These are phyloP conservation scores for Platyscapa corneri DNA, from an alignment of 1,140 invertebrate genomes.

Conservation along the genomic window DNA sequence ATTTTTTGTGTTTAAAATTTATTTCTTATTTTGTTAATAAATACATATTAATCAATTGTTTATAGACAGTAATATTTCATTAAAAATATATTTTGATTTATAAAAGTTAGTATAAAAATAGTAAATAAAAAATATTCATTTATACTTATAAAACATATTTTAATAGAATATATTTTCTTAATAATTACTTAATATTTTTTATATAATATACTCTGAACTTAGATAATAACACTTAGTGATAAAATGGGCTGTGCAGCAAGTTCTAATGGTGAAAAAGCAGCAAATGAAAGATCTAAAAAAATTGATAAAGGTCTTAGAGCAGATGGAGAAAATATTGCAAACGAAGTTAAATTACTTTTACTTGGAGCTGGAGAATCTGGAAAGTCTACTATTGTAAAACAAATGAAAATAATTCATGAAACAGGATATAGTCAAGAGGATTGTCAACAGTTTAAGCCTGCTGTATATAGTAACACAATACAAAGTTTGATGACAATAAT, in stretches of 20 bases:
- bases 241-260: constrained; percentile 88
- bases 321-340: constrained; percentile 88
- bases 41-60: too few relatives aligned
- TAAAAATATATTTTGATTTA: too few relatives aligned
- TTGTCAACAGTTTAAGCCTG: constrained; percentile 93
- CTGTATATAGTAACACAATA: constrained; percentile 94
- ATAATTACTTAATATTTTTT: too few relatives aligned
- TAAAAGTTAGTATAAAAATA: too few relatives aligned
- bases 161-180: background rate
- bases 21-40: too few relatives aligned
- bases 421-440: constrained; percentile 95
- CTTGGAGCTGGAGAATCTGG: constrained; percentile 89
- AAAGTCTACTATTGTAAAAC: constrained; percentile 92
- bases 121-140: too few relatives aligned
- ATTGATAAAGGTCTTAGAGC: constrained; percentile 90
- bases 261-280: constrained; percentile 87
- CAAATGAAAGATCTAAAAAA: constrained; percentile 88
- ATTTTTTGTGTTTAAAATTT: too few relatives aligned
- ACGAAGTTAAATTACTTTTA: constrained; percentile 91
- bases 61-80: too few relatives aligned
- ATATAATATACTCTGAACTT: background rate
- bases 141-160: too few relatives aligned
- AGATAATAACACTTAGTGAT: background rate
- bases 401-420: constrained; percentile 98
- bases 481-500: constrained; percentile 94